phyloP scores from a whole-genome alignment of 2,888 invertebrate species.

The Lasioglossum malachurum region DNA sequence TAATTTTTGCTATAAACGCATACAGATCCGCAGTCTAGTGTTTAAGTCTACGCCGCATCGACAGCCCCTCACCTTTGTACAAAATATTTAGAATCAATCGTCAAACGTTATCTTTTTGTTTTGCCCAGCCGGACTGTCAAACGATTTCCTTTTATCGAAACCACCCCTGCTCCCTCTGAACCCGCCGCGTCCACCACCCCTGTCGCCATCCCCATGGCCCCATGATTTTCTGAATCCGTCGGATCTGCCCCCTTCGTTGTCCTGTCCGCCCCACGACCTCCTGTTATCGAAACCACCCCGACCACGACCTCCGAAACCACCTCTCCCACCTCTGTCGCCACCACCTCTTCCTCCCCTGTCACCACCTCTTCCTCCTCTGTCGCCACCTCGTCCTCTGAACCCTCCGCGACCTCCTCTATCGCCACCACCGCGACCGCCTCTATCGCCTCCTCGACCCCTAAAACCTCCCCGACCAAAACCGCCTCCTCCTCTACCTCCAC shows the following conservation, averaged over 20 bases:
- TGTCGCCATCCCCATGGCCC: conserved; percentile 69
- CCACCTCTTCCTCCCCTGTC: conserved; percentile 33
- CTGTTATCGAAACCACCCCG: conserved; percentile 77
- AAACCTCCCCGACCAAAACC: conserved; percentile 61
- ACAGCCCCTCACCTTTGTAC: conserved; percentile 62
- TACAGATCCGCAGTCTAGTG: not conserved
- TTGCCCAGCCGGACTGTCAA: conserved; percentile 85
- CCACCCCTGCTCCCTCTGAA: conserved; percentile 85
- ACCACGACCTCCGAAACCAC: conserved; percentile 62
- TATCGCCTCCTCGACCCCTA: conserved; percentile 69
- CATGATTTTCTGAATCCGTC: conserved; percentile 78
- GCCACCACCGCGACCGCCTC: conserved; percentile 61
- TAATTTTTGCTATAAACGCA: not conserved
- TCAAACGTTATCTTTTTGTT: conserved; percentile 93
- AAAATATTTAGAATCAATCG: conserved; percentile 77
- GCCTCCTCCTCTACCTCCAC: conserved; percentile 75
- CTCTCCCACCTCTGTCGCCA: conserved; percentile 63
- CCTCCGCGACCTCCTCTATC: conserved; percentile 25
- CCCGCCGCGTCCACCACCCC: conserved; percentile 74
- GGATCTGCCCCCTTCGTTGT: conserved; percentile 73
- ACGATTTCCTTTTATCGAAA: conserved; percentile 85
- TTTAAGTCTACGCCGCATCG: not conserved
- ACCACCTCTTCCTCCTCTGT: conserved; percentile 63
- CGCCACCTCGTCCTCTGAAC: conserved; percentile 69
- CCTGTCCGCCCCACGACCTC: conserved; percentile 78